phyloP scores from a whole-genome alignment of 2,888 invertebrate species.

The Lottia gigantea region DNA sequence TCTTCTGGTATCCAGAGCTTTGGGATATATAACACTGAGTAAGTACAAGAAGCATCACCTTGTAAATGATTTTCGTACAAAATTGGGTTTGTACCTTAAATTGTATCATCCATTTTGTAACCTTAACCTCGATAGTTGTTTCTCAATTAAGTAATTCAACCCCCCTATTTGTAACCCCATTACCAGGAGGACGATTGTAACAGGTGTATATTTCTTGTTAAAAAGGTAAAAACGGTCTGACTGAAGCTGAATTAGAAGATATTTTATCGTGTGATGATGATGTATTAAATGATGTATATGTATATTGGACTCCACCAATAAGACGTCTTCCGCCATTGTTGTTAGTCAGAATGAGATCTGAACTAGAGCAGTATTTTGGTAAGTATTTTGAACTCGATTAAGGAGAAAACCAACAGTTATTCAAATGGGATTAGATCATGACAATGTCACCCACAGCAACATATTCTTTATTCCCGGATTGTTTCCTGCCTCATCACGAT shows the following conservation, averaged over 20 bases:
- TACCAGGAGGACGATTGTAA: not conserved
- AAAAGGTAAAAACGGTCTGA: constrained; percentile 46
- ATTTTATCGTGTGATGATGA: constrained; percentile 58
- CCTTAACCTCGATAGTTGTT: no score
- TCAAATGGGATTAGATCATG: no score
- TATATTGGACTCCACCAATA: constrained; percentile 61
- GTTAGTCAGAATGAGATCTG: constrained; percentile 54
- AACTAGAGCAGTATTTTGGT: constrained; percentile 55
- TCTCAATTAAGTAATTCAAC: no score
- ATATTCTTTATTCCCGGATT: no score
- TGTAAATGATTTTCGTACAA: no score
- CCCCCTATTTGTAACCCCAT: no score
- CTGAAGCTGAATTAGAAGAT: constrained; percentile 59
- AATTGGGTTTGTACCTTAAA: no score
- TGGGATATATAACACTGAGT: constrained; percentile 47
- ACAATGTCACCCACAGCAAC: no score
- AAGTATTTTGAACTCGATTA: constrained; percentile 5
- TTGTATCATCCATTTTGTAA: no score
- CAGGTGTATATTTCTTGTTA: constrained; percentile 6
- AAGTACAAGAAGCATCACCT: constrained; percentile 2
- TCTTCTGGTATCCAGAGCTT: constrained; percentile 41
- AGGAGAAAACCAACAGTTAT: no score
- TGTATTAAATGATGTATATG: constrained; percentile 59
- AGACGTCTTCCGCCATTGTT: constrained; percentile 62
- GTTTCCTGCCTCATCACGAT: no score